Evolutionary conservation across 2,888 invertebrate genomes (phyloP), one percentile per base, ranked within the genome.

Genomic region (Autographa pulchrina): DNA sequence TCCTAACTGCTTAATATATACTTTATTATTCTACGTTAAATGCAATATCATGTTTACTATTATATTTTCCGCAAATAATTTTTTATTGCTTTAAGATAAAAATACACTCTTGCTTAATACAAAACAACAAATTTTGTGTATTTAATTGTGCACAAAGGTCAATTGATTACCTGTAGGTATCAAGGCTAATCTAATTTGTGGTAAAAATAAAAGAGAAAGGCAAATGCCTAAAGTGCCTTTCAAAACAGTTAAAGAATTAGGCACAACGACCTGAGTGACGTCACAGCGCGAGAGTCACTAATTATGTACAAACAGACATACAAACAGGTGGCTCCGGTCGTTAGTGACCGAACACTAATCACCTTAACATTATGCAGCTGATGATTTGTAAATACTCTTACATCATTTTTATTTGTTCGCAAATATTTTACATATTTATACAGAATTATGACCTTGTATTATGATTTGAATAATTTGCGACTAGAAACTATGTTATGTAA

Each of bases 221-320:
- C 43, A 16, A 43, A 43, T 43, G 43, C 4, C 16, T 16, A 5
- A 14, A 43, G 2, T 43, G 43, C 43, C 43, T 43, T 43, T 43
- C 43, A 43, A 43, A 43, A 43, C 43, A 43, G 14, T 43, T 16
- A 38, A 14, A 16, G n/a, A 20, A 56, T 54, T 25, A 38, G 56
- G 54, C 18, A 38, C 20, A 16, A 18, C 64, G 9, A 38, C 20
- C 25, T 38, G 43, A 1, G 43, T 43, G 43, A 43, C 64, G 56
- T 56, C 16, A 65, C n/a, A 38, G 56, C 20, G 56, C 32, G 54
- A 38, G 52, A 20, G 9, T 20, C 16, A 56, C 56, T 65, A 56
- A 65, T 65, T 38, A 56, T 20, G 14, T 38, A 35, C 64, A 54
- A 18, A 35, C 64, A 54, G 16, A 56, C 64, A 35, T 18, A 54